Percentiles rank a stretch among this genome's conserved stretches.
Evolutionary conservation across 2,113 vertebrate species (phyloP).

Genomic region (Elgaria multicarinata): DNA sequence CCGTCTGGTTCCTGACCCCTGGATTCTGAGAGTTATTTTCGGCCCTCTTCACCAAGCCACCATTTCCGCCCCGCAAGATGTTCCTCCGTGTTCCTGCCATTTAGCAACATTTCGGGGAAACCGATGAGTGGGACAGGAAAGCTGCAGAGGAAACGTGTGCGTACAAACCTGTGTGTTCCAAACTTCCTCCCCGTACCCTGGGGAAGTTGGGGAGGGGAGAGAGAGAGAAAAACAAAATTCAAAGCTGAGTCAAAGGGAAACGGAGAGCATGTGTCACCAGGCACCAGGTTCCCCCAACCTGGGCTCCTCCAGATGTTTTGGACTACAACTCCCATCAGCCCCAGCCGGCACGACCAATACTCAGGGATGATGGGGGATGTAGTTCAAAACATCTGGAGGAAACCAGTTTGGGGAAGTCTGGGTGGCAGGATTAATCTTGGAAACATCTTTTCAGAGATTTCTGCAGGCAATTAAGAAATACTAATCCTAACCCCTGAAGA

Average conservation of each 20-base stretch:
- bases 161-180: background rate
- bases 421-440: too few relatives aligned
- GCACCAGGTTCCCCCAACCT: background rate
- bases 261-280: conserved; percentile 7
- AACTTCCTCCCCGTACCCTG: conserved; percentile 40
- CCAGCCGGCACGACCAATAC: background rate
- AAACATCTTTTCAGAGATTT: too few relatives aligned
- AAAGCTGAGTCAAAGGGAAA: conserved; percentile 54
- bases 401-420: too few relatives aligned
- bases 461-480: too few relatives aligned
- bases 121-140: conserved; percentile 52
- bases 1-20: background rate
- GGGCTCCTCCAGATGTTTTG: background rate
- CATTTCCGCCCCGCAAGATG: background rate
- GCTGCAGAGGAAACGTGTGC: conserved; percentile 51
- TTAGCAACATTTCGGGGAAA: conserved; percentile 22
- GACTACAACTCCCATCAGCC: background rate
- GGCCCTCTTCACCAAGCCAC: background rate
- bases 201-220: conserved; percentile 53
- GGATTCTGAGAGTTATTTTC: background rate
- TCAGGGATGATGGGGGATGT: too few relatives aligned
- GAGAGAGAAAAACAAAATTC: fast-evolving
- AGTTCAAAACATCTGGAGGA: too few relatives aligned
- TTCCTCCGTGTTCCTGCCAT: background rate
- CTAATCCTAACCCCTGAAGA: too few relatives aligned